These are phyloP conservation scores for Fratercula arctica DNA, from an alignment of 2,797 vertebrate genomes.

Conservation along the genomic window DNA sequence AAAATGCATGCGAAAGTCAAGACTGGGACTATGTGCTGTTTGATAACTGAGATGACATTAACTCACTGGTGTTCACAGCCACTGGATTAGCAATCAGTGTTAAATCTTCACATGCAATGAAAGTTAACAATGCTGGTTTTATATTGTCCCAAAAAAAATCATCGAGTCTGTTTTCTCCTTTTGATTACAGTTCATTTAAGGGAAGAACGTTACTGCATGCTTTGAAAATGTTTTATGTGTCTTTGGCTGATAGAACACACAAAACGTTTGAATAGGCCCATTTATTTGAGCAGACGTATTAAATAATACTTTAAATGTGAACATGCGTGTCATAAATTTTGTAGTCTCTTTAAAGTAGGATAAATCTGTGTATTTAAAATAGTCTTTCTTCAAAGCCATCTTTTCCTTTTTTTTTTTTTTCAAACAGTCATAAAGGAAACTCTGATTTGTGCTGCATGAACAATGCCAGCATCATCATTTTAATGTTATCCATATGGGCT, in stretches of 20 bases:
- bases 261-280: constrained; percentile 75
- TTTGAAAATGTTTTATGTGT: constrained; percentile 74
- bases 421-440: constrained; percentile 72
- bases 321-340: constrained; percentile 75
- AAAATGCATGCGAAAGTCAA: constrained; percentile 31
- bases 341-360: constrained; percentile 74
- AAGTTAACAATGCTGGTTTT: constrained; percentile 71
- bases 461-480: constrained; percentile 87
- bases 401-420: constrained; percentile 30
- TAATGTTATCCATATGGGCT: constrained; percentile 92
- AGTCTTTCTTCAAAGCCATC: constrained; percentile 76
- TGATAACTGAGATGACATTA: constrained; percentile 39
- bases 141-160: constrained; percentile 56
- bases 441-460: constrained; percentile 76
- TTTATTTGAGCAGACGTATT: constrained; percentile 77
- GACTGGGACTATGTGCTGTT: not conserved
- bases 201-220: constrained; percentile 64
- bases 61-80: constrained; percentile 20
- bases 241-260: constrained; percentile 75
- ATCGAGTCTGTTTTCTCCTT: constrained; percentile 68
- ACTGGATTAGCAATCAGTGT: constrained; percentile 45
- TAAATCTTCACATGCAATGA: constrained; percentile 69
- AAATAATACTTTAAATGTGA: constrained; percentile 80
- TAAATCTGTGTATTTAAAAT: constrained; percentile 77
- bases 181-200: constrained; percentile 76